Percentiles rank a stretch among this genome's conserved stretches.
These are phyloP conservation scores for Solen grandis DNA, from an alignment of 1,140 invertebrate genomes.

Conservation along the genomic window DNA sequence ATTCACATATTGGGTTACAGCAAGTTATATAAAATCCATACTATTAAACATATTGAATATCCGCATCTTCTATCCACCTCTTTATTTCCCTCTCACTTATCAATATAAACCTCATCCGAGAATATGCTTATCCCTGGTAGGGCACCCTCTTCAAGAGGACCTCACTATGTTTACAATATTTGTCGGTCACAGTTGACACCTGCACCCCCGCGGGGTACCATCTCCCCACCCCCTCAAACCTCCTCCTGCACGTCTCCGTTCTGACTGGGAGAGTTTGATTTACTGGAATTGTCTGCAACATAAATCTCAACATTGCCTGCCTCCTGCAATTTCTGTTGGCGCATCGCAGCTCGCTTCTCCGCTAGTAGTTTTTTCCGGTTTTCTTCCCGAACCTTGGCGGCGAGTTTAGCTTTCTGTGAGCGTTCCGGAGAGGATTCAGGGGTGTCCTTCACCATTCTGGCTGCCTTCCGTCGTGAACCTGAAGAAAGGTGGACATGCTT, in stretches of 20 bases:
- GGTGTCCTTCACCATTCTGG: constrained; percentile 70
- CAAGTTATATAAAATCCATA: no score
- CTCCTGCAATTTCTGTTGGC: constrained; percentile 76
- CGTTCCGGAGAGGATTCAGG: constrained; percentile 77
- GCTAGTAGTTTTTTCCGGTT: constrained; percentile 90
- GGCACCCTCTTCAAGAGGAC: no score
- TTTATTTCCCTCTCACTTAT: no score
- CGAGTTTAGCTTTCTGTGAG: constrained; percentile 81
- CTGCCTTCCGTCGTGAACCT: constrained; percentile 70
- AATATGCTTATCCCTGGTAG: no score
- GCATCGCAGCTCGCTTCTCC: constrained; percentile 86
- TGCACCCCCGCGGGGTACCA: no score
- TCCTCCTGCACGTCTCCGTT: not conserved
- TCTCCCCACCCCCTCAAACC: no score
- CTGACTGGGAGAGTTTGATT: constrained; percentile 21
- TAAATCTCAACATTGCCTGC: constrained; percentile 74
- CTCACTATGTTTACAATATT: no score
- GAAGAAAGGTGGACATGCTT: constrained; percentile 11
- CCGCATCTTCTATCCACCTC: no score
- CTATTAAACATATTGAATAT: no score
- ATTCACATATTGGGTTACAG: no score
- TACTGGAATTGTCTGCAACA: constrained; percentile 61
- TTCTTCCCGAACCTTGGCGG: constrained; percentile 86
- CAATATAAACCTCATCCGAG: no score
- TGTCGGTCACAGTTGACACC: no score